A percentile compares a stretch with the other conserved stretches of the same genome.
These are phyloP conservation scores for Drosophila hawaiiensis DNA, from an alignment of 2,888 invertebrate species.

Conservation along the genomic window DNA sequence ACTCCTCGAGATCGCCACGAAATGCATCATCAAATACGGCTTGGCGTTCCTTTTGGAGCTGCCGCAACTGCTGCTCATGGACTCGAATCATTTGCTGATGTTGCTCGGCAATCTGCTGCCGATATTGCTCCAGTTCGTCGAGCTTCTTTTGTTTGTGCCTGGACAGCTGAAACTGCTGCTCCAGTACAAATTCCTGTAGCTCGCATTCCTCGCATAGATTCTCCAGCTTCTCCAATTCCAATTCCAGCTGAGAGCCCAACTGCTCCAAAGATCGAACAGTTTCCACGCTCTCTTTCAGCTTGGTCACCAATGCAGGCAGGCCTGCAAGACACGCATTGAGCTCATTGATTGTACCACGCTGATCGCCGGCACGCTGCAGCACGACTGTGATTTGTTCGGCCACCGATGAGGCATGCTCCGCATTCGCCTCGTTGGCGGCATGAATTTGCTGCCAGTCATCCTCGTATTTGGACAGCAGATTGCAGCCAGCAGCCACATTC, in stretches of 20 bases:
- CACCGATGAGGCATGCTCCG: slow-evolving; percentile 86
- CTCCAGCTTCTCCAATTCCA: slow-evolving; percentile 87
- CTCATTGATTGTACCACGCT: slow-evolving; percentile 77
- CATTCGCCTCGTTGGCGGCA: slow-evolving; percentile 88
- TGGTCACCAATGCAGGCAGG: slow-evolving; percentile 83
- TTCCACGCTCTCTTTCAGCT: slow-evolving; percentile 84
- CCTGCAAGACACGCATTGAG: slow-evolving; percentile 76
- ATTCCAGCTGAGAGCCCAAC: slow-evolving; percentile 87
- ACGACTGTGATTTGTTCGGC: slow-evolving; percentile 86
- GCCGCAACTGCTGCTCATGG: slow-evolving; percentile 87
- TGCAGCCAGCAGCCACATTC: slow-evolving; percentile 88
- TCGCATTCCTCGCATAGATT: slow-evolving; percentile 88
- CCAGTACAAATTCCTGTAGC: slow-evolving; percentile 88
- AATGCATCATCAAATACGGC: slow-evolving; percentile 90
- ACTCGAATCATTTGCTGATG: slow-evolving; percentile 87
- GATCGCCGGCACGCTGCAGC: slow-evolving; percentile 70
- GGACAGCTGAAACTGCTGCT: slow-evolving; percentile 88
- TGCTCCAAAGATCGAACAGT: slow-evolving; percentile 86
- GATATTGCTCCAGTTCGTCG: slow-evolving; percentile 86
- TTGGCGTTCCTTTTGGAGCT: slow-evolving; percentile 88
- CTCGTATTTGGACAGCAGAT: slow-evolving; percentile 88
- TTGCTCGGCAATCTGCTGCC: slow-evolving; percentile 87
- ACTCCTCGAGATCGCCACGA: slow-evolving; percentile 88
- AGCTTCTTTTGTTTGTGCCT: slow-evolving; percentile 88
- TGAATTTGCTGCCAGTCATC: slow-evolving; percentile 89